Base-by-base conservation (phyloP, 1,140 invertebrate genomes). In the Phenacoccus solenopsis region DNA sequence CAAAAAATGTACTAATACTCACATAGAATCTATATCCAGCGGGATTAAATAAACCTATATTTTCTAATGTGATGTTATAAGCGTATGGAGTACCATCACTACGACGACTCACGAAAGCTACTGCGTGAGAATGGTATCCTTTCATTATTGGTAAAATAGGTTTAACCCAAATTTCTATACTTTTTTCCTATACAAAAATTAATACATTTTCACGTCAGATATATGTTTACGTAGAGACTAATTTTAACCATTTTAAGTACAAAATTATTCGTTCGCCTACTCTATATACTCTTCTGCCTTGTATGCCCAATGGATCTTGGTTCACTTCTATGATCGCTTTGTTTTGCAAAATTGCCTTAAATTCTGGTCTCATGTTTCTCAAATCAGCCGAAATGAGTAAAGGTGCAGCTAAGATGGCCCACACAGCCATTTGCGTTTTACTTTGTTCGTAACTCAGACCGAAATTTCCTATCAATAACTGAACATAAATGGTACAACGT, bases 361-460 rank as follows among this genome's bases (percentile, higher is more conserved):
- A 89, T 76, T 88, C 84, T 0, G 86, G 83, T 57, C 81, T 80
- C 9, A 96, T 88, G 4, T 81, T 85, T 21, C 85, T 79, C 70
- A 96, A 82, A 79, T 96, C 92, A 20, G 86, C 86, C 22, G 92
- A 95, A 86, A 96, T 93, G 12, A 96, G 84, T 0, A 96, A 79
- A 0, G 94, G 94, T 0, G 93, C 89, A 0, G 93, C 90, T 78
- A 94, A 82, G 59, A 96, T 86, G 1, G 90, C 85, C 94, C 94
- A 96, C 72, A 96, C 82, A 0, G 91, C 90, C 89, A 96, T 92
- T 81, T 96, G 94, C 0, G 87, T 82, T 77, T 87, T 85, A 68
- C 89, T 85, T 80, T 96, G 91, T 72, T 91, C 89, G 72, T 86
- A 83, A 69, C 88, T 91, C 20, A 96, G 77, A 1, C 91, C 93